Conservation (phyloP, 2,797 vertebrate genomes). For the Chanos chanos region DNA sequence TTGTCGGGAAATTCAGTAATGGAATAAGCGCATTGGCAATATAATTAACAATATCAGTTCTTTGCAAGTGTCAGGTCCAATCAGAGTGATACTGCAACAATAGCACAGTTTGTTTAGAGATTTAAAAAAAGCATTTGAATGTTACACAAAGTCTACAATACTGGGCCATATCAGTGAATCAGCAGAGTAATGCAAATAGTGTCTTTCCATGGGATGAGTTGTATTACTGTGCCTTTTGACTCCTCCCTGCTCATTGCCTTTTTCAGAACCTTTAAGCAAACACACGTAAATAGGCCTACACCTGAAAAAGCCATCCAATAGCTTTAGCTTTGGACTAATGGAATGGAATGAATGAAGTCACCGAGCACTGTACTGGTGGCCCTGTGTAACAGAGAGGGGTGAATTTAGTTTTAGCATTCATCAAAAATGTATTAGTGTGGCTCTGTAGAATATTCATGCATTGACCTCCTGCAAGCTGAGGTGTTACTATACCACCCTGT, state of each 20-base stretch:
- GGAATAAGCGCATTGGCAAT: not conserved
- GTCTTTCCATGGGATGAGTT: not conserved
- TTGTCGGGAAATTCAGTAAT: conserved; percentile 1
- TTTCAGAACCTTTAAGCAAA: not conserved
- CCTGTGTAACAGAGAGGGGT: conserved; percentile 35
- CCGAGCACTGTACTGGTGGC: conserved; percentile 10
- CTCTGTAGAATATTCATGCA: conserved; percentile 38
- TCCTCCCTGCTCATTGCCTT: not conserved
- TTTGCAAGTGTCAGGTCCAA: conserved; percentile 5
- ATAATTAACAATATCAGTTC: conserved; percentile 1
- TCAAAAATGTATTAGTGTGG: conserved; percentile 36
- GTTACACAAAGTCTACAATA: too few species aligned
- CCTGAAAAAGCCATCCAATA: too few species aligned
- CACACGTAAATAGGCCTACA: not conserved
- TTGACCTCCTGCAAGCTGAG: conserved; percentile 27
- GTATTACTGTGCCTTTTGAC: not conserved
- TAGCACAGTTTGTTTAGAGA: conserved; percentile 5
- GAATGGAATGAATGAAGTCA: conserved; percentile 11
- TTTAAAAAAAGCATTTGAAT: conserved; percentile 25
- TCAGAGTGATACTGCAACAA: not conserved
- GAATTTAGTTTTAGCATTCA: conserved; percentile 21
- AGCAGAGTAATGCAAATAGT: conserved; percentile 4
- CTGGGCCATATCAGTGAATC: conserved; percentile 9
- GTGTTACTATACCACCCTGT: not conserved
- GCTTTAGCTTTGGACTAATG: not conserved